Base-by-base conservation (phyloP, 2,888 invertebrate genomes). In the Torymus tubicola region DNA sequence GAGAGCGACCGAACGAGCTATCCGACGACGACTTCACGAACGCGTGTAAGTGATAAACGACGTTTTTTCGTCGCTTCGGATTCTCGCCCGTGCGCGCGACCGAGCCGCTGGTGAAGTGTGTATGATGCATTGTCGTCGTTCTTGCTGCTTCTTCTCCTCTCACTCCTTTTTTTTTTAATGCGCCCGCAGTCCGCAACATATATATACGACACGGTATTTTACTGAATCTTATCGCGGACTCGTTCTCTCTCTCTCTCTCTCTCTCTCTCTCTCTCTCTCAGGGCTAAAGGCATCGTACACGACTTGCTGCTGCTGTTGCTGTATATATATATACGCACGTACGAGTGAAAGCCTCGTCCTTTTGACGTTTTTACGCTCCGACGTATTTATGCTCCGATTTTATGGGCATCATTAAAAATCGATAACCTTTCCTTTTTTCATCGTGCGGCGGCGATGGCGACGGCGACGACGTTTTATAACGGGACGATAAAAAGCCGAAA, bases 371-470 rank as follows among this genome's bases (percentile, higher is more conserved):
- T 73, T 74, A 65, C 57, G 65, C 21, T 42, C 42, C 42, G 18
- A 21, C n/a, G 42, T 65, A 65, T 74, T 74, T 74, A 74, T 74
- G 73, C 64, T 64, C 73, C 55, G 31, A 76, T 61, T 76, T 76
- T 69, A 68, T 55, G 50, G 61, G 5, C 18, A 60, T 76, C 65
- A 74, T 65, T 74, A 61, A 69, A 63, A 61, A 76, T 76, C 53
- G 69, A 69, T 63, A 76, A 68, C 60, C 61, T 52, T 75, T 75
- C 68, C 64, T 65, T 60, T 58, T 61, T 58, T 69, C 42, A 42
- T 42, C 42, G 42, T 42, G 5, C 42, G 42, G 42, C 42, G 42
- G 42, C 42, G 42, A 1, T 8, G 31, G 21, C 21, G 21, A 2
- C 5, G 8, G 8, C 42, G 42, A n/a, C 31, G 31, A 31, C 18